These are phyloP conservation scores for Myxocyprinus asiaticus DNA, from an alignment of 2,113 vertebrate genomes.

Conservation along the genomic window DNA sequence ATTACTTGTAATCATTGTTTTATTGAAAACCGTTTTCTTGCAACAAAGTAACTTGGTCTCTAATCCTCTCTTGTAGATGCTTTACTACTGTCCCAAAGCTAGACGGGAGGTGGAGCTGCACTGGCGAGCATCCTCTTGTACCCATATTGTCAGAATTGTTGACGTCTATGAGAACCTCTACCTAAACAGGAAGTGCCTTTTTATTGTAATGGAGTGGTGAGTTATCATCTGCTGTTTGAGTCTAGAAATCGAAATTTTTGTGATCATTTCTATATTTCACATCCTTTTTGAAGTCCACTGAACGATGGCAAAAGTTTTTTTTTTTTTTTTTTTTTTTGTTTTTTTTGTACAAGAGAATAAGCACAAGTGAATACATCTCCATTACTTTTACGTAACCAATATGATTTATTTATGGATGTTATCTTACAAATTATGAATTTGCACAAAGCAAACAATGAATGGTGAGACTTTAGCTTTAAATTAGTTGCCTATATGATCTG, in stretches of 20 bases:
- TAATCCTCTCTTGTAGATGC: conserved; percentile 78
- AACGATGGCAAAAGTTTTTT: not conserved
- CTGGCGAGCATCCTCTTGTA: conserved; percentile 91
- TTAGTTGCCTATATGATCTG: too few species aligned
- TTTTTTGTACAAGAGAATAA: too few species aligned
- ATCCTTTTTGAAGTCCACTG: not conserved
- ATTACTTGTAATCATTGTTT: too few species aligned
- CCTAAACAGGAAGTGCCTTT: conserved; percentile 88
- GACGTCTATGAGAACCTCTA: conserved; percentile 98
- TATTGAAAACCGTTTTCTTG: not conserved
- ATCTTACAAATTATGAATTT: too few species aligned
- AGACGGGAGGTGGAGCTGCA: conserved; percentile 95
- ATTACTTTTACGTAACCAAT: too few species aligned
- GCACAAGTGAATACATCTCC: too few species aligned
- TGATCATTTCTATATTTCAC: not conserved
- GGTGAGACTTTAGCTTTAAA: too few species aligned
- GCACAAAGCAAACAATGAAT: too few species aligned
- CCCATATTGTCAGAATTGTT: conserved; percentile 92
- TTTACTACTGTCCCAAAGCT: conserved; percentile 95
- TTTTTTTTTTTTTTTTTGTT: too few species aligned
- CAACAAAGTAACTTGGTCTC: too few species aligned
- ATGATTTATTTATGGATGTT: too few species aligned
- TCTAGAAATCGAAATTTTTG: not conserved
- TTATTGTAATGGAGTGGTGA: conserved; percentile 97
- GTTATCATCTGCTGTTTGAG: conserved; percentile 1